Conservation (phyloP, 2,797 vertebrate genomes). For the Sebastes minor region DNA sequence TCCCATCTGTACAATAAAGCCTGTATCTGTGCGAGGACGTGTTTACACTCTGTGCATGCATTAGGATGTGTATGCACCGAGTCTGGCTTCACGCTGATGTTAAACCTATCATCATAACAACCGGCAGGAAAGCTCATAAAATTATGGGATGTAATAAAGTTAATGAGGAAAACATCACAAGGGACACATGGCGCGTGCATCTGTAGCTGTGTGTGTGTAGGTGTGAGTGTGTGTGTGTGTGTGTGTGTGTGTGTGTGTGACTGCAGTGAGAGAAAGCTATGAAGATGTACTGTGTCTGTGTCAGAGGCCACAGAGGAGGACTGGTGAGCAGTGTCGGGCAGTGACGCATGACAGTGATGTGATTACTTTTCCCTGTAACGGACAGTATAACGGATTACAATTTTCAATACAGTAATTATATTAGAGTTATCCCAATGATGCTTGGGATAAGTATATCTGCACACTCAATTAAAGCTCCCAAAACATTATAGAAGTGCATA, state of each 20-base stretch:
- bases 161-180: slow-evolving; percentile 60
- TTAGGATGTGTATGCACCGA: slow-evolving; percentile 19
- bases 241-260: not conserved
- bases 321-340: not conserved
- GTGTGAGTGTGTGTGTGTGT: not conserved
- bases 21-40: not conserved
- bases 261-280: not conserved
- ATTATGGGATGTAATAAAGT: slow-evolving; percentile 65
- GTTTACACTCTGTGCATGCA: not conserved
- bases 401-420: not conserved
- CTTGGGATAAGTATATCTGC: not conserved
- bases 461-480: not conserved
- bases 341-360: not conserved
- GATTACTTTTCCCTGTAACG: not conserved
- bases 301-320: not conserved
- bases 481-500: not conserved
- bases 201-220: not conserved
- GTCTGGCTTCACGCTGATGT: slow-evolving; percentile 38
- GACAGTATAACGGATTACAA: not conserved
- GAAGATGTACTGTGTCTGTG: not conserved
- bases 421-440: not conserved
- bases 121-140: slow-evolving; percentile 54
- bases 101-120: slow-evolving; percentile 63
- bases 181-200: slow-evolving; percentile 18
- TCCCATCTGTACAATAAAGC: slow-evolving; percentile 50